These are phyloP conservation scores for Drosophila dives DNA, from an alignment of 2,888 invertebrate species.

Conservation along the genomic window DNA sequence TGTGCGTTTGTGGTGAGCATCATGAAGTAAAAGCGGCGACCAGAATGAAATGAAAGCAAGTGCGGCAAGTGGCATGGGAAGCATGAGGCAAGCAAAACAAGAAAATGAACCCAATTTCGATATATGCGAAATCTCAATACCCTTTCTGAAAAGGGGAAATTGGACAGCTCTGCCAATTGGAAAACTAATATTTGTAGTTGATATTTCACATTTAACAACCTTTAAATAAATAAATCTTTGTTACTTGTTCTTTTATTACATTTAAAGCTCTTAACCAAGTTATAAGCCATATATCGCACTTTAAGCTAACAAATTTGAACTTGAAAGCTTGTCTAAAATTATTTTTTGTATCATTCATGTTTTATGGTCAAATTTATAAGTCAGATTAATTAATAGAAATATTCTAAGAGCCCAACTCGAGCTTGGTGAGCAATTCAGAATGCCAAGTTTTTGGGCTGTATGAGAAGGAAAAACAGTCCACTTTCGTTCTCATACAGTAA, in stretches of 20 bases:
- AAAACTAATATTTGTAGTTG: not conserved
- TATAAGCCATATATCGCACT: not conserved
- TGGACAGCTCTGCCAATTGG: too few species aligned
- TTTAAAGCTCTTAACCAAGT: not conserved
- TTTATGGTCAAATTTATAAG: not conserved
- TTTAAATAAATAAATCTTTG: not conserved
- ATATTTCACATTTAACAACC: not conserved
- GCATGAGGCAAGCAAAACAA: conserved; percentile 23
- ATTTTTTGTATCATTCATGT: not conserved
- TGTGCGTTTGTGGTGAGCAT: conserved; percentile 59
- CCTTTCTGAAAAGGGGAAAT: conserved; percentile 8
- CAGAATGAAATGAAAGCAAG: conserved; percentile 77
- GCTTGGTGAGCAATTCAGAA: not conserved
- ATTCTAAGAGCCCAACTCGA: not conserved
- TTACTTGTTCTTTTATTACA: not conserved
- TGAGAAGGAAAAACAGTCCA: conserved; percentile 64
- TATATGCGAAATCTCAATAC: conserved; percentile 33
- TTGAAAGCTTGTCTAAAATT: not conserved
- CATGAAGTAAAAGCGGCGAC: conserved; percentile 72
- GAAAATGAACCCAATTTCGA: conserved; percentile 25
- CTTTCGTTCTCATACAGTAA: conserved; percentile 43
- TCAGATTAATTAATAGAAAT: not conserved
- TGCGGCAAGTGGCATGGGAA: conserved; percentile 40
- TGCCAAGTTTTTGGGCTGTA: conserved; percentile 19
- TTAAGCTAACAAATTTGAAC: not conserved